Evolutionary conservation across 2,113 vertebrate genomes (phyloP).

Genomic region (Vulpes lagopus): DNA sequence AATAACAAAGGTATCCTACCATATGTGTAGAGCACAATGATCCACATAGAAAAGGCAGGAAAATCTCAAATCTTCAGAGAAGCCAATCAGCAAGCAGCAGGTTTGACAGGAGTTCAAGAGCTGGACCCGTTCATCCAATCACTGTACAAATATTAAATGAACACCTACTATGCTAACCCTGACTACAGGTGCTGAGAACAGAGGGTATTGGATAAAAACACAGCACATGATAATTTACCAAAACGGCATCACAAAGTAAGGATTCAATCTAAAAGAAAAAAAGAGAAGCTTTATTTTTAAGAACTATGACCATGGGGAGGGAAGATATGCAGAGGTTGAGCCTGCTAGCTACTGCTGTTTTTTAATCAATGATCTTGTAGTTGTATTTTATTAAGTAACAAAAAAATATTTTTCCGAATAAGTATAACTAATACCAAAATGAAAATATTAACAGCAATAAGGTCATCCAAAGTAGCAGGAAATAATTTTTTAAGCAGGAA

Average conservation of each 20-base stretch:
- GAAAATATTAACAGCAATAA: not conserved
- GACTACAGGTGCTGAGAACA: not conserved
- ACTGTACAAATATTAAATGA: not conserved
- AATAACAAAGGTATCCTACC: not conserved
- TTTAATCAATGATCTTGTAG: not conserved
- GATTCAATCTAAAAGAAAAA: constrained; percentile 26
- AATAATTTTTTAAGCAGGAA: not conserved
- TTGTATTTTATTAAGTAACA: constrained; percentile 20
- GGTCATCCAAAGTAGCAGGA: not conserved
- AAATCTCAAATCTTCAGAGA: not conserved
- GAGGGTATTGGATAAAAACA: not conserved
- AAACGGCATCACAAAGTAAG: not conserved
- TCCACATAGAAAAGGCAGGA: not conserved
- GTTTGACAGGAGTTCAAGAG: not conserved
- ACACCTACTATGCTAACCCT: not conserved
- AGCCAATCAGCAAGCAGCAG: not conserved
- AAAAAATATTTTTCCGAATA: not conserved
- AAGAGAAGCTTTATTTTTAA: not conserved
- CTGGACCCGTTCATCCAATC: not conserved
- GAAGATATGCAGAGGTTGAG: not conserved
- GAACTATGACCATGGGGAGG: not conserved
- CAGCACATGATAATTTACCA: not conserved
- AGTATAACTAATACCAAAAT: not conserved
- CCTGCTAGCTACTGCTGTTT: not conserved
- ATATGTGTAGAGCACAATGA: not conserved